Conservation (phyloP, 2,888 invertebrate species). For the Neuroscelio doddi region DNA sequence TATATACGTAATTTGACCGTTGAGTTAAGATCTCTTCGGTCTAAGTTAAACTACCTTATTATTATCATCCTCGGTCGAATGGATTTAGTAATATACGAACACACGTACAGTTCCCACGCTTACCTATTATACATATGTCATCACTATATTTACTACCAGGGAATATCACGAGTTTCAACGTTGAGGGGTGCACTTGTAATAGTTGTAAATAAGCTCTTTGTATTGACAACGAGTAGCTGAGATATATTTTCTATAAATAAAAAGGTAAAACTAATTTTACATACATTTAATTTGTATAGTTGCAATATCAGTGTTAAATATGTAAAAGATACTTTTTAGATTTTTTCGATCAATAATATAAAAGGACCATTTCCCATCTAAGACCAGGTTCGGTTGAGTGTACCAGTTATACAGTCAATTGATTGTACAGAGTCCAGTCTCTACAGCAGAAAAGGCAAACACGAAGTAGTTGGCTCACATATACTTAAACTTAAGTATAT, state of each 20-base stretch:
- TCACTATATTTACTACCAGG: slow-evolving; percentile 23
- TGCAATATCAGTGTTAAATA: no score
- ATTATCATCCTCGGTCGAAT: slow-evolving; percentile 57
- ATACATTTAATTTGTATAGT: no score
- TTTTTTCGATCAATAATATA: slow-evolving; percentile 16
- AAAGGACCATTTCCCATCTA: slow-evolving; percentile 27
- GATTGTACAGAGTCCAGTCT: slow-evolving; percentile 48
- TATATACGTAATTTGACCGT: slow-evolving; percentile 50
- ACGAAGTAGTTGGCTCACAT: slow-evolving; percentile 41
- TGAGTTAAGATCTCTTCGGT: slow-evolving; percentile 37
- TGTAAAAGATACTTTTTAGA: no score
- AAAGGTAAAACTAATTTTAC: slow-evolving; percentile 9
- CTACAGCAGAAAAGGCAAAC: slow-evolving; percentile 33
- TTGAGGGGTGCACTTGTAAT: slow-evolving; percentile 11
- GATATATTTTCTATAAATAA: not conserved
- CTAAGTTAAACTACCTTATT: slow-evolving; percentile 53
- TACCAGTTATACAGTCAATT: slow-evolving; percentile 57
- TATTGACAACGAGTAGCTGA: not conserved
- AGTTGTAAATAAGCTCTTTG: slow-evolving; percentile 1
- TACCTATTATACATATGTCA: slow-evolving; percentile 52
- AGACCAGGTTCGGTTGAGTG: slow-evolving; percentile 48
- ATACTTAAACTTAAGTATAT: slow-evolving; percentile 27
- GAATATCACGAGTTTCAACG: slow-evolving; percentile 19
- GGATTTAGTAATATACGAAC: slow-evolving; percentile 56
- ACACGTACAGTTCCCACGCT: slow-evolving; percentile 56